Evolutionary conservation across 92 coral and sea anemone genomes (phyloP), one percentile per base, ranked within the genome.

Genomic region (Palythoa grandis): DNA sequence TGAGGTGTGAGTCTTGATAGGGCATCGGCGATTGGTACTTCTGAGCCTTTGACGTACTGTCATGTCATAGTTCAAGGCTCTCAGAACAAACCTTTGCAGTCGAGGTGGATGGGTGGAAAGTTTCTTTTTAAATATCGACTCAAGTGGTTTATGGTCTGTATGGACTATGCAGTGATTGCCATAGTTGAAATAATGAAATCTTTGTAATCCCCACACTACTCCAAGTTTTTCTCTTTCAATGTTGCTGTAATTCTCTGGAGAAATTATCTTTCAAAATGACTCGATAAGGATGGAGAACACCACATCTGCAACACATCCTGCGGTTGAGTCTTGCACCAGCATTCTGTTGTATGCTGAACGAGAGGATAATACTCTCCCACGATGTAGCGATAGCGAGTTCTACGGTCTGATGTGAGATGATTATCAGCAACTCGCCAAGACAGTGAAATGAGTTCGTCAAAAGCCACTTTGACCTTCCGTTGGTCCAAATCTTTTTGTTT

Each of bases 311-410:
- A 2, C 52, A 37, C 76, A 71, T 37, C 39, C 52, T 23, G 52
- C 76, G 76, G 40, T 23, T 29, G 15, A 69, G 40, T 20, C 13
- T 69, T 69, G 40, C 24, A 69, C 74, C 48, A 69, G n/a, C 65
- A 11, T 19, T 22, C 58, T 35, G 78, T 68, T 74, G 70, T 24
- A 52, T 70, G 79, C 58, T 83, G 87, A 5, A 83, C 69, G 7
- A 83, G 71, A 17, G 79, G 69, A 48, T 13, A 70, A 70, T 83
- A 83, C 38, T 37, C 48, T 61, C 87, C 79, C 15, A 70, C 78
- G 65, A 69, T 69, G 52, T 68, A 60, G 40, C 17, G 73, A 76
- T 71, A 79, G 37, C 67, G 79, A 70, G 20, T 61, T 52, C 53
- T 39, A 12, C 60, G 11, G 50, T 83, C 19, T 48, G 16, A 23